Conservation (phyloP, 2,888 invertebrate species). For the Harpalus rubripes region DNA sequence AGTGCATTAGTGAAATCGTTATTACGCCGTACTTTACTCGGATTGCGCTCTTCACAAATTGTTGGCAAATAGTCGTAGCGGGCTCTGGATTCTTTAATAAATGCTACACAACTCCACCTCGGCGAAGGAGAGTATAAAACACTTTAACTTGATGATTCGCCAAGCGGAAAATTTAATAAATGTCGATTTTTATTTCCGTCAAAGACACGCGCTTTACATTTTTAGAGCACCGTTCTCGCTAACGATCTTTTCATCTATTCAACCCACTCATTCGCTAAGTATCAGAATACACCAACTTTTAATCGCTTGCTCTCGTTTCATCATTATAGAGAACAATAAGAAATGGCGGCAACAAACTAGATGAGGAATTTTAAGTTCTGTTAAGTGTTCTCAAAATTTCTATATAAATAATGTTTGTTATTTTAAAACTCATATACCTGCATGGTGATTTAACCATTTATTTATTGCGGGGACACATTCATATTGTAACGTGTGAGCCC, state of each 20-base stretch:
- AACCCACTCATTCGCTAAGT: constrained; percentile 2
- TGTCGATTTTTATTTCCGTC: constrained; percentile 41
- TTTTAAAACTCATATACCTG: too few relatives aligned
- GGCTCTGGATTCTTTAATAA: constrained; percentile 59
- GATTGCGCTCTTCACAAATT: constrained; percentile 59
- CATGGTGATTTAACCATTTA: too few relatives aligned
- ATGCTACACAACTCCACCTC: constrained; percentile 35
- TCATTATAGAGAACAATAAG: neutral
- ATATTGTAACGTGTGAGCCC: too few relatives aligned
- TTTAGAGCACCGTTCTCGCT: constrained; percentile 10
- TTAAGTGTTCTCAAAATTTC: too few relatives aligned
- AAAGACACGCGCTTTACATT: constrained; percentile 25
- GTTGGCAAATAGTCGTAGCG: constrained; percentile 59
- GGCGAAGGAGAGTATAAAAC: constrained; percentile 27
- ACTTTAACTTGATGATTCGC: constrained; percentile 46
- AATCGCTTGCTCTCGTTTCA: neutral
- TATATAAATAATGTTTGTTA: too few relatives aligned
- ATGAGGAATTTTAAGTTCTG: too few relatives aligned
- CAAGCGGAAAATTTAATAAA: constrained; percentile 45
- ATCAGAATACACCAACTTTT: neutral
- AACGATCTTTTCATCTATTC: constrained; percentile 23
- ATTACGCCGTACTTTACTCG: constrained; percentile 53
- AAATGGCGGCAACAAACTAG: neutral
- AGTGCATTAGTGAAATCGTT: constrained; percentile 64
- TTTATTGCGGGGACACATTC: too few relatives aligned